A percentile compares a stretch with the other conserved stretches of the same genome.
These are phyloP conservation scores for Onthophagus sagittarius DNA, from an alignment of 2,888 invertebrate species.

Conservation along the genomic window DNA sequence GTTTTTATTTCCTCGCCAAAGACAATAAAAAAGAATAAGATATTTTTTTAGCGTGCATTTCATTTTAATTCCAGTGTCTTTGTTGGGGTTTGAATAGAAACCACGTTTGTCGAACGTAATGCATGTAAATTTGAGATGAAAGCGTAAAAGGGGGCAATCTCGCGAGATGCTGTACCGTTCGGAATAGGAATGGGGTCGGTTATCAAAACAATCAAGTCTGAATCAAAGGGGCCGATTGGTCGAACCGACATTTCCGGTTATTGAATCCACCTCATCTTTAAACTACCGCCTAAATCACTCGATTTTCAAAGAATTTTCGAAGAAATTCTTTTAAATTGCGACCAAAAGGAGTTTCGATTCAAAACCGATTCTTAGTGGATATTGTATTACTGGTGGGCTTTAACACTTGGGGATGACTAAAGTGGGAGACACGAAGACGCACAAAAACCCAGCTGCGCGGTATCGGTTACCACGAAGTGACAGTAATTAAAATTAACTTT, in stretches of 20 bases:
- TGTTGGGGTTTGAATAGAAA: not conserved
- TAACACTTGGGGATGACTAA: not conserved
- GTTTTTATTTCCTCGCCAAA: not conserved
- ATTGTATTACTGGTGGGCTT: not conserved
- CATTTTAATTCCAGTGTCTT: not conserved
- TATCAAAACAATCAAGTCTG: slow-evolving; percentile 44
- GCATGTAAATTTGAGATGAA: slow-evolving; percentile 37
- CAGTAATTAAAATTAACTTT: slow-evolving; percentile 23
- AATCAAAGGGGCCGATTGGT: slow-evolving; percentile 44
- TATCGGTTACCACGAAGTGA: slow-evolving; percentile 20
- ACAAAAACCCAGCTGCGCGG: slow-evolving; percentile 20
- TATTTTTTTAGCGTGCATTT: not conserved
- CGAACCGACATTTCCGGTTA: slow-evolving; percentile 42
- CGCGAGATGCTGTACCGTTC: slow-evolving; percentile 31
- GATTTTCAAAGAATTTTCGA: not conserved
- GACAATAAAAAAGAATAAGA: too few species aligned
- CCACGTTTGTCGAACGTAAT: slow-evolving; percentile 20
- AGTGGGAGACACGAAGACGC: slow-evolving; percentile 18
- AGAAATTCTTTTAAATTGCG: not conserved
- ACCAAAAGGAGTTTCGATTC: not conserved
- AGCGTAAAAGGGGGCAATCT: slow-evolving; percentile 35
- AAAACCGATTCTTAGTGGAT: too few species aligned
- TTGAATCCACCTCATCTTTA: slow-evolving; percentile 41
- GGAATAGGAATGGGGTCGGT: slow-evolving; percentile 39
- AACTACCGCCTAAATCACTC: slow-evolving; percentile 35